Evolutionary conservation across 2,888 invertebrate genomes (phyloP).

Genomic region (Drosophila mimetica): DNA sequence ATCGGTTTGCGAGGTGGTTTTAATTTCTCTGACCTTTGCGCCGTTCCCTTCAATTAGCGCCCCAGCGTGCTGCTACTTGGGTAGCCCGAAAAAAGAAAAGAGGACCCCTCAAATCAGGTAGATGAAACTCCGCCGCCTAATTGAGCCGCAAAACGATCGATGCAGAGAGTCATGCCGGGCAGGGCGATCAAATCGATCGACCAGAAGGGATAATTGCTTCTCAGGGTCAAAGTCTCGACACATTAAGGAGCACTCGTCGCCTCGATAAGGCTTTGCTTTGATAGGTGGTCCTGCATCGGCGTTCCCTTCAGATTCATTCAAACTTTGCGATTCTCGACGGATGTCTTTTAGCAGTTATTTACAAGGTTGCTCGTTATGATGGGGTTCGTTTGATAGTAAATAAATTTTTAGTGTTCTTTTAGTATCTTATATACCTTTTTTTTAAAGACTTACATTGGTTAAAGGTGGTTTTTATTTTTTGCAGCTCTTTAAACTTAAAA

Average conservation of each 20-base stretch:
- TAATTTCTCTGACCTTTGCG: slow-evolving; percentile 6
- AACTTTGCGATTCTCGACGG: neutral
- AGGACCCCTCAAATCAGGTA: slow-evolving; percentile 34
- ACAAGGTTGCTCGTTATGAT: slow-evolving; percentile 11
- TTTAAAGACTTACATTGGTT: too few relatives aligned
- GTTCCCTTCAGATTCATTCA: slow-evolving; percentile 10
- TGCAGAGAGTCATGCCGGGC: slow-evolving; percentile 14
- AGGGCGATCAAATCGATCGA: slow-evolving; percentile 17
- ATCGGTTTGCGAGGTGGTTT: slow-evolving; percentile 1
- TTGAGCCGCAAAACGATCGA: slow-evolving; percentile 61
- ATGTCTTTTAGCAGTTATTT: slow-evolving; percentile 1
- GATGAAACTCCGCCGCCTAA: slow-evolving; percentile 44
- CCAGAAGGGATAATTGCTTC: slow-evolving; percentile 67
- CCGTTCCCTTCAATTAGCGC: slow-evolving; percentile 66
- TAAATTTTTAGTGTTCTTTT: slow-evolving; percentile 1
- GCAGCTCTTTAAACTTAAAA: too few relatives aligned
- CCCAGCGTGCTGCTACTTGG: slow-evolving; percentile 70
- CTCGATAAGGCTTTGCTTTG: slow-evolving; percentile 58
- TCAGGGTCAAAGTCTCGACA: slow-evolving; percentile 65
- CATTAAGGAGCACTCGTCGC: slow-evolving; percentile 60
- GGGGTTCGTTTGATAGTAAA: neutral
- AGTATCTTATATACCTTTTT: neutral
- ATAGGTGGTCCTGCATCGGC: slow-evolving; percentile 61
- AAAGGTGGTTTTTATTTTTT: too few relatives aligned
- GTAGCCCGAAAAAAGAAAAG: slow-evolving; percentile 33